Evolutionary conservation across 2,888 invertebrate species (phyloP), one percentile per base, ranked within the genome.

Genomic region (Drosophila histrio): DNA sequence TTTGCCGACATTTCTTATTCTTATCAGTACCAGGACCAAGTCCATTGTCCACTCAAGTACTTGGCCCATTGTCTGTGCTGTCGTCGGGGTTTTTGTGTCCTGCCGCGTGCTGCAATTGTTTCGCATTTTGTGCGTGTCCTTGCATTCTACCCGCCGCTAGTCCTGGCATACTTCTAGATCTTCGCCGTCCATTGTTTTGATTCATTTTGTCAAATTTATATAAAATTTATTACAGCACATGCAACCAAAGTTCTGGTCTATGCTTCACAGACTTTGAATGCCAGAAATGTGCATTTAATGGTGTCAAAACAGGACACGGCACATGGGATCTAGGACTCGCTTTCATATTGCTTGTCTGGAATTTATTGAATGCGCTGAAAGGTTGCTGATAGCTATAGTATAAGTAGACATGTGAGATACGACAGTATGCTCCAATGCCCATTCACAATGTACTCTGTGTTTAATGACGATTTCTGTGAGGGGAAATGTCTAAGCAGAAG

Each of bases 151-250:
- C 15, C 50, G 66, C 15, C 50, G 66, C 63, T 65, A 60, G 61
- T 70, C 43, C 50, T 49, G 38, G 54, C 13, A 17, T 21, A 21
- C 30, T 38, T 19, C 53, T n/a, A n/a, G 1, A 22, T 24, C 46
- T 39, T 36, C 49, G 38, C 34, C 38, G 72, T 67, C 47, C 34
- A 83, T 84, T 88, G 88, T 88, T 89, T 65, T 88, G 89, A 85
- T 83, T 77, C 83, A 79, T 61, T 83, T 84, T 88, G 88, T 88
- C 89, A 87, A 85, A 89, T 89, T 88, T 86, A 86, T 89, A 88
- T 89, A 84, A 86, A 87, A 89, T 89, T 87, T 89, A 87, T 88
- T 87, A 67, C 72, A 69, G 53, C 72, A 59, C 85, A 85, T 82
- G 85, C 24, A 63, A 21, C 32, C 50, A 38, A 58, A 60, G 54